A percentile compares a stretch with the other conserved stretches of the same genome.
These are phyloP conservation scores for Rhynchomys soricoides DNA, from an alignment of 2,113 vertebrate species.

Conservation along the genomic window DNA sequence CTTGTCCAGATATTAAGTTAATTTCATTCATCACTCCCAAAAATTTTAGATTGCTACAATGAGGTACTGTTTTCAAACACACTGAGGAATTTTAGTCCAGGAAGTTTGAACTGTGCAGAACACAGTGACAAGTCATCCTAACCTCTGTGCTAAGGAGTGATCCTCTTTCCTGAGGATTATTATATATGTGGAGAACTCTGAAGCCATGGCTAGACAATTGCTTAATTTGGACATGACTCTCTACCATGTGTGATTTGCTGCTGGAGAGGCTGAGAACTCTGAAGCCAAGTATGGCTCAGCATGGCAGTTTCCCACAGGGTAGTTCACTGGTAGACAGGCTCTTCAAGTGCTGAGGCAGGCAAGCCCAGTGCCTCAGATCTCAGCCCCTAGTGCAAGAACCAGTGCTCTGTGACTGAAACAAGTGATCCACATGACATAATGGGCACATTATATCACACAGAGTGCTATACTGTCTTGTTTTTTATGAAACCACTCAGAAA, in stretches of 20 bases:
- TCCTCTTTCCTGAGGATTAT: background rate
- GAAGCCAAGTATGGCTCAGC: background rate
- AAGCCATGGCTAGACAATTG: background rate
- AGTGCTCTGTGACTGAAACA: background rate
- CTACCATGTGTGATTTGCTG: background rate
- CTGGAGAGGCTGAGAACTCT: background rate
- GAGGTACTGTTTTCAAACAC: background rate
- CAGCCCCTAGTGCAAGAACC: background rate
- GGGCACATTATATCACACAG: background rate
- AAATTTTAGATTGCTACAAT: background rate
- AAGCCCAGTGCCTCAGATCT: background rate
- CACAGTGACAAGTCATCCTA: background rate
- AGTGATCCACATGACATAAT: background rate
- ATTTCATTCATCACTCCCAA: background rate
- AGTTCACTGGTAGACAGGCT: background rate
- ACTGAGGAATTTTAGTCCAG: background rate
- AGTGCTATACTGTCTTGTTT: background rate
- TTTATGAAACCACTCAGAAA: slow-evolving; percentile 18
- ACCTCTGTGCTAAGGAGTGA: background rate
- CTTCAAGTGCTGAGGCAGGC: background rate
- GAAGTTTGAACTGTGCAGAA: background rate
- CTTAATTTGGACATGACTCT: background rate
- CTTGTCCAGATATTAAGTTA: background rate
- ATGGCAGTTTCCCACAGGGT: background rate
- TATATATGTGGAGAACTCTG: background rate